These are phyloP conservation scores for Colletes collaris DNA, from an alignment of 2,888 invertebrate species.

Conservation along the genomic window DNA sequence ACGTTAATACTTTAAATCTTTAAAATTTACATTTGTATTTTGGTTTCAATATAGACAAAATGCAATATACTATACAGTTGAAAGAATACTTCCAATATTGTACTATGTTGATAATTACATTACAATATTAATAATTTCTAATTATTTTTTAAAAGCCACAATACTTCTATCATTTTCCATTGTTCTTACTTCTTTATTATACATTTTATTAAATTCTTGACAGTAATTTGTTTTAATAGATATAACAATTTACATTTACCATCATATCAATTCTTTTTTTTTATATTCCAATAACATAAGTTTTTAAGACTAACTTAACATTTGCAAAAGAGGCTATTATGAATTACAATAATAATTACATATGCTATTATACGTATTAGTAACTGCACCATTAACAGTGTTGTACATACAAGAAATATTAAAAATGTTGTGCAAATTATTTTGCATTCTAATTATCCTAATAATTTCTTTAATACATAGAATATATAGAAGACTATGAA, in stretches of 20 bases:
- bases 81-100: slow-evolving; percentile 3
- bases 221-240: slow-evolving; percentile 18
- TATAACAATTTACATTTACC: slow-evolving; percentile 23
- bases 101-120: slow-evolving; percentile 11
- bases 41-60: slow-evolving; percentile 8
- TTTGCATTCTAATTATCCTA: slow-evolving; percentile 33
- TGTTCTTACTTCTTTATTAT: slow-evolving; percentile 17
- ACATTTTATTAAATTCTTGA: slow-evolving; percentile 24
- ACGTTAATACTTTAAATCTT: background rate
- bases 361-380: slow-evolving; percentile 31
- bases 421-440: slow-evolving; percentile 47
- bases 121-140: slow-evolving; percentile 4
- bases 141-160: slow-evolving; percentile 11
- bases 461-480: slow-evolving; percentile 34
- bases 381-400: slow-evolving; percentile 48
- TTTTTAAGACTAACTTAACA: slow-evolving; percentile 17
- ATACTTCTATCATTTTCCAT: slow-evolving; percentile 21
- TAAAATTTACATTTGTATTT: slow-evolving; percentile 1
- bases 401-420: slow-evolving; percentile 48
- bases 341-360: slow-evolving; percentile 31
- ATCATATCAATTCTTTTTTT: slow-evolving; percentile 2
- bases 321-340: slow-evolving; percentile 1
- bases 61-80: background rate
- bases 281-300: slow-evolving; percentile 14
- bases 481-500: slow-evolving; percentile 17